These are phyloP conservation scores for Pocota personata DNA, from an alignment of 2,888 invertebrate genomes.

Conservation along the genomic window DNA sequence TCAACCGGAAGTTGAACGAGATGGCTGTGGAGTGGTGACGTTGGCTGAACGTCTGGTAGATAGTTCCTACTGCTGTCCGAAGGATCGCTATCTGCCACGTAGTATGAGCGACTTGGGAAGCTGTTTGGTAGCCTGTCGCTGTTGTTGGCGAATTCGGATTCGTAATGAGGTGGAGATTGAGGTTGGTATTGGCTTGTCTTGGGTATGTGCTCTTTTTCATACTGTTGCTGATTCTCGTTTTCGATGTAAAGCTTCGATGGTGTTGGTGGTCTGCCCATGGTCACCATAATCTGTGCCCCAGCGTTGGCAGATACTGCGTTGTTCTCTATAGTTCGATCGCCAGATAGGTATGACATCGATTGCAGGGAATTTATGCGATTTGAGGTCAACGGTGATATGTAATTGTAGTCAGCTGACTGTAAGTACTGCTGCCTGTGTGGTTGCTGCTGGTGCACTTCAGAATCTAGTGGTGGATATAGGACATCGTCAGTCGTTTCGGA, in stretches of 20 bases:
- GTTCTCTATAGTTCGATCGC: constrained; percentile 16
- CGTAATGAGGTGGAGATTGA: constrained; percentile 5
- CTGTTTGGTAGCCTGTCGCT: not conserved
- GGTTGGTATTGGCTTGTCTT: constrained; percentile 6
- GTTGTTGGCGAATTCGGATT: constrained; percentile 11
- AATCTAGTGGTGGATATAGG: constrained; percentile 35
- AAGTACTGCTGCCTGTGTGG: constrained; percentile 23
- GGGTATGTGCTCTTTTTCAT: constrained; percentile 15
- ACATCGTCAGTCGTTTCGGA: constrained; percentile 38
- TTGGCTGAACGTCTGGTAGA: constrained; percentile 13
- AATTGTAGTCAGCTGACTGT: constrained; percentile 37
- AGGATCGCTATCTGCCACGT: constrained; percentile 54
- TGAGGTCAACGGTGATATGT: constrained; percentile 9
- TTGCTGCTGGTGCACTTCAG: constrained; percentile 6
- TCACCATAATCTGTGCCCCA: too few species aligned
- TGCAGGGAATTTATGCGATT: not conserved
- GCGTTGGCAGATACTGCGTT: constrained; percentile 6
- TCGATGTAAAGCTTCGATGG: constrained; percentile 4
- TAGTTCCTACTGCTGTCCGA: constrained; percentile 19
- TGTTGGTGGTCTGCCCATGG: constrained; percentile 26
- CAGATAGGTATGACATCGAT: not conserved
- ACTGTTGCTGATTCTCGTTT: constrained; percentile 18
- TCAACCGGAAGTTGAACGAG: constrained; percentile 43
- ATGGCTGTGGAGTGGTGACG: constrained; percentile 40
- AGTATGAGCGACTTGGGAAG: constrained; percentile 42